Percentiles rank a stretch among this genome's conserved stretches.
phyloP scores from a whole-genome alignment of 2,797 vertebrate species.

The Sebastes vulpes region DNA sequence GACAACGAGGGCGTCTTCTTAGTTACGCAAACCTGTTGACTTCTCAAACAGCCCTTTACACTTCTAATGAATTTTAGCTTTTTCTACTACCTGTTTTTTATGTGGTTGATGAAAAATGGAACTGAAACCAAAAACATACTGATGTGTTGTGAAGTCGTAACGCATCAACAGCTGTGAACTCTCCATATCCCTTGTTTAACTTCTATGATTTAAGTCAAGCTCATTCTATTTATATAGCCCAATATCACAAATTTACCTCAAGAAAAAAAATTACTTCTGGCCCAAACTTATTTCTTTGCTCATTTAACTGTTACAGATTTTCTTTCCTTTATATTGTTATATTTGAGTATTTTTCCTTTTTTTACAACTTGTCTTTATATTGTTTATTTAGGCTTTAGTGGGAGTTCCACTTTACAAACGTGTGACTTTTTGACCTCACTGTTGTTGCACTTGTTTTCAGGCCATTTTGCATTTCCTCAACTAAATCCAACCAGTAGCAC shows the following conservation, averaged over 20 bases:
- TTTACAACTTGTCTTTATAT: neutral
- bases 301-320: neutral
- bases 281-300: neutral
- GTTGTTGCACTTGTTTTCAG: neutral
- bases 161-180: neutral
- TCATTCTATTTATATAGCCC: too few species aligned
- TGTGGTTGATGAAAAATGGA: neutral
- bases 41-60: too few species aligned
- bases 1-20: too few species aligned
- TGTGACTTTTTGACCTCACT: neutral
- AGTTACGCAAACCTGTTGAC: too few species aligned
- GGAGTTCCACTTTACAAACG: too few species aligned
- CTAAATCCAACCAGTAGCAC: neutral
- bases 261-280: neutral
- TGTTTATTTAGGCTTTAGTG: neutral
- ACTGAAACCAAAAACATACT: neutral
- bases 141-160: neutral
- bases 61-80: too few species aligned
- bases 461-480: neutral
- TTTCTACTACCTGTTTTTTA: neutral
- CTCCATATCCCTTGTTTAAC: neutral
- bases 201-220: too few species aligned
- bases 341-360: neutral
- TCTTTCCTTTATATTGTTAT: neutral
- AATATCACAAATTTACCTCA: too few species aligned